Percentiles rank a stretch among this genome's conserved stretches.
phyloP scores from a whole-genome alignment of 2,797 vertebrate species.

The Sylvia borin region DNA sequence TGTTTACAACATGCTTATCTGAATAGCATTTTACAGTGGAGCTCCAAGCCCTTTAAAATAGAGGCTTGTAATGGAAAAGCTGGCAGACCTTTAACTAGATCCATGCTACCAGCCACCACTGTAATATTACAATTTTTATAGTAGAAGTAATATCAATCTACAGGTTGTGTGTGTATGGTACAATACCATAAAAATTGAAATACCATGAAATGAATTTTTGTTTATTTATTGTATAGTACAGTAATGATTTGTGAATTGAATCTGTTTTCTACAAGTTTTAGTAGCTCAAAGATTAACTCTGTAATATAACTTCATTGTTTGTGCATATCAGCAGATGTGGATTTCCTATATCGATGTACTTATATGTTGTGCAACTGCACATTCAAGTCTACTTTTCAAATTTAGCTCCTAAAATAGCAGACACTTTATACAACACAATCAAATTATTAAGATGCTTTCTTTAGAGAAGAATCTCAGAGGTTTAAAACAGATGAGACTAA shows the following conservation, averaged over 20 bases:
- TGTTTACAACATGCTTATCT: neutral
- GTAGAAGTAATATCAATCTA: conserved; percentile 3
- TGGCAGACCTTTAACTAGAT: conserved; percentile 20
- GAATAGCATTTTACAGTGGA: neutral
- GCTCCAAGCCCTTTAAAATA: neutral
- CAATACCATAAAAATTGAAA: conserved; percentile 49
- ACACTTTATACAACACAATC: neutral
- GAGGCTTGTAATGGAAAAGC: neutral
- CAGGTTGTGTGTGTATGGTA: neutral
- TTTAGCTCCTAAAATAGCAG: neutral
- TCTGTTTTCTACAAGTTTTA: neutral
- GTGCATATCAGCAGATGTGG: neutral
- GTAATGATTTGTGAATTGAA: conserved; percentile 16
- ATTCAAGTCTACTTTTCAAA: neutral
- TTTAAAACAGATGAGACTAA: neutral
- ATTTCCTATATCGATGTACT: neutral
- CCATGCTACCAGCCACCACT: neutral
- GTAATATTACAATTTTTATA: conserved; percentile 37
- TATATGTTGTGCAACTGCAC: neutral
- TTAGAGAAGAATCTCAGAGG: neutral
- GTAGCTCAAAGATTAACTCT: neutral
- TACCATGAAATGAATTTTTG: conserved; percentile 60
- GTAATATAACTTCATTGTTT: neutral
- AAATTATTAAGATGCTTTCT: neutral
- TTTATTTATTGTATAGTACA: conserved; percentile 14